phyloP scores from a whole-genome alignment of 53 echinoderm and acorn worm genomes.

The Astropecten irregularis region DNA sequence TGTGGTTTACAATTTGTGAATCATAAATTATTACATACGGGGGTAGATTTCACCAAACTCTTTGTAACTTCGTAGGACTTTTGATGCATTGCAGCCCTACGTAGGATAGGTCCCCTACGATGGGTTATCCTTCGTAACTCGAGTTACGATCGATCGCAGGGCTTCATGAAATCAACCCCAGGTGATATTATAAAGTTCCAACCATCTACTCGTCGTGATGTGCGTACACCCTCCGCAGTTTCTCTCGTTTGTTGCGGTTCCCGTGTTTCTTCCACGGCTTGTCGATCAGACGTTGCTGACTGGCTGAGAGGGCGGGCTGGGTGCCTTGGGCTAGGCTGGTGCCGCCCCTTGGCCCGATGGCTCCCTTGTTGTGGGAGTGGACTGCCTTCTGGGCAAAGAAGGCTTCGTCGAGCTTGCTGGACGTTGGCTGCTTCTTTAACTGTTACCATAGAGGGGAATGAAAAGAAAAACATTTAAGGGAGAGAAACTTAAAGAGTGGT shows the following conservation, averaged over 20 bases:
- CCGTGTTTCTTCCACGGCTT: conserved; percentile 98
- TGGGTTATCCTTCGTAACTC: too few species aligned
- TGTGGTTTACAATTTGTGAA: too few species aligned
- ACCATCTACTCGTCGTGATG: conserved; percentile 83
- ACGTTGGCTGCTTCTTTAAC: conserved; percentile 69
- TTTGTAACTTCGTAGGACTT: too few species aligned
- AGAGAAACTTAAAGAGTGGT: not conserved
- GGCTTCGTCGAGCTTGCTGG: conserved; percentile 74
- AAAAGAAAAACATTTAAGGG: not conserved
- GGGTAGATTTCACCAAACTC: too few species aligned
- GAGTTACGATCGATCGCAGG: too few species aligned
- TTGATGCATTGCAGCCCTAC: too few species aligned
- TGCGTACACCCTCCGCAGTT: conserved; percentile 77
- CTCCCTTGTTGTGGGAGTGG: conserved; percentile 69
- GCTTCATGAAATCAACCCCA: too few species aligned
- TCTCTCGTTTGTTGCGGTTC: conserved; percentile 86
- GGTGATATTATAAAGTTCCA: too few species aligned
- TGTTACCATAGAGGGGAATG: conserved; percentile 38
- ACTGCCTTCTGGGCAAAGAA: conserved; percentile 71
- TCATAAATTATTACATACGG: too few species aligned
- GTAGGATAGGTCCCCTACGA: too few species aligned
- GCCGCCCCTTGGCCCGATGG: conserved; percentile 44
- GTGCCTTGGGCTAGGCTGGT: not conserved
- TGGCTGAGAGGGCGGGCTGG: conserved; percentile 6
- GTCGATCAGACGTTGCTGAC: conserved; percentile 25